Evolutionary conservation across 2,113 vertebrate genomes (phyloP), one percentile per base, ranked within the genome.

Genomic region (Silurus glanis): DNA sequence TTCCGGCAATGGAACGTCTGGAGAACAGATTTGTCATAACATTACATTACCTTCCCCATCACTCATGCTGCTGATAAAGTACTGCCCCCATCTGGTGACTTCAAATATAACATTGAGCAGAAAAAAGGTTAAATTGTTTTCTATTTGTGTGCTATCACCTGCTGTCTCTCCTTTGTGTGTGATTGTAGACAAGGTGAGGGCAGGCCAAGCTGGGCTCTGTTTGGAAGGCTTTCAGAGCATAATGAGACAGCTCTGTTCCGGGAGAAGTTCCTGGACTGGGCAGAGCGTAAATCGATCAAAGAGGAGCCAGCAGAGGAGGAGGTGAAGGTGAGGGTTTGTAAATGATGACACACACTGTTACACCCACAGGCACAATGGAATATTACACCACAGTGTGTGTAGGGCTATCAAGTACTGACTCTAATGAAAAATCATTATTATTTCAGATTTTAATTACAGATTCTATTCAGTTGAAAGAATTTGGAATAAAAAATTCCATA

Each of bases 251-350:
- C 95, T 2, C 89, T 96, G 79, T 96, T 96, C 93, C 94, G 90
- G 89, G 95, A 96, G 92, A 96, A 96, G 89, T 96, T 96, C 92
- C 91, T 96, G 80, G 95, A 96, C 91, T 96, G 95, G 95, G 93
- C 94, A 0, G 95, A 95, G 84, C 92, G 89, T 88, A 94, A 91
- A 72, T 56, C 80, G 8, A 13, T 16, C 19, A 95, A 94, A 85
- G 95, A 95, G 59, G 94, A 95, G 83, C 37, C 53, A 0, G 71
- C 89, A 51, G 19, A 86, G 1, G 95, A 94, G 88, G 95, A 95
- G 89, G 13, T 93, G 16, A 96, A 94, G 94, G 94, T 95, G 84
- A 83, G 86, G 21, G n/a, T 25, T 16, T 74, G 1, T 0, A 9
- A 71, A 23, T 37, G 69, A 14, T 13, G 19, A 58, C 28, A 59